Evolutionary conservation across 2,797 vertebrate genomes (phyloP), one percentile per base, ranked within the genome.

Genomic region (Poeciliopsis presidionis): DNA sequence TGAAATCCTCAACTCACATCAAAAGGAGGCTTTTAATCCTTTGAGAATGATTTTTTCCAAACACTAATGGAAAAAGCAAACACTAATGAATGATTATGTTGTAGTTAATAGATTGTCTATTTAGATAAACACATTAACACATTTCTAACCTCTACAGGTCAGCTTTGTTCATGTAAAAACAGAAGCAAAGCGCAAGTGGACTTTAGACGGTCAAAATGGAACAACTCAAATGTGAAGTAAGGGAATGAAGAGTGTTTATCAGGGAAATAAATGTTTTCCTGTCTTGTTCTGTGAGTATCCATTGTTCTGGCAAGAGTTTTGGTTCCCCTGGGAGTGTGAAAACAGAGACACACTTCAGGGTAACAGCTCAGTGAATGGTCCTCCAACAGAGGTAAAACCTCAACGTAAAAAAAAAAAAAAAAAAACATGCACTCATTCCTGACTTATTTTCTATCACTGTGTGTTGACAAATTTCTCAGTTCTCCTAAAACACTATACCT

Each of bases 331-430:
- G 84, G 85, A 85, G 61, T 57, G 57, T 82, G 16, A 57, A 36
- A 67, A 53, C 78, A 84, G 77, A 88, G 67, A 81, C 78, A 84
- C 74, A 75, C 84, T 79, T 73, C 76, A 85, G 78, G 75, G 82
- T 39, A 76, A 65, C 78, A 84, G 80, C 72, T 61, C 75, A 84
- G 63, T 61, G 76, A 88, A 80, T 73, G 76, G 73, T 81, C 77
- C 78, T 72, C 88, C 81, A 33, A 33, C 33, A 33, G 33, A 33
- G 33, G 82, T 82, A 72, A 85, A 83, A 80, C 86, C 73, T 85
- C 84, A 84, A 77, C 74, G 72, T 85, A 25, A 25, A 51, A 51
- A n/a, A 55, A n/a, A n/a, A n/a, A n/a, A 49, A 49, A 53, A 33
- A 33, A 55, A 78, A 76, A 77, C 46, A 77, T 49, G 53, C 55